Evolutionary conservation across 2,888 invertebrate genomes (phyloP), one percentile per base, ranked within the genome.

Genomic region (Agriotes lineatus): DNA sequence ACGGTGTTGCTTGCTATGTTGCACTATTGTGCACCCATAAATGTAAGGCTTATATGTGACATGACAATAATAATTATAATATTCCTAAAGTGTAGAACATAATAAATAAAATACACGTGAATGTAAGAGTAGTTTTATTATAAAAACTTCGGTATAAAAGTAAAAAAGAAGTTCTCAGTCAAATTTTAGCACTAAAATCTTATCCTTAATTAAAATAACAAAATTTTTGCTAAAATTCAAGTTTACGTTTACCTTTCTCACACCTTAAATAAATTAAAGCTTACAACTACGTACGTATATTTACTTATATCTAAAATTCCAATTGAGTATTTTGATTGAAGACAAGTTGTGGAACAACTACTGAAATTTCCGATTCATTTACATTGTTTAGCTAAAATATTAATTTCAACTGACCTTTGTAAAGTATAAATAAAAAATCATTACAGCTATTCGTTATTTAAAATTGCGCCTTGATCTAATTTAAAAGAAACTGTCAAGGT

Each of bases 401-500:
- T n/a, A n/a, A n/a, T n/a, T n/a, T n/a, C n/a, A n/a, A n/a, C n/a
- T n/a, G n/a, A n/a, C n/a, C n/a, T n/a, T n/a, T n/a, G n/a, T n/a
- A n/a, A n/a, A n/a, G n/a, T n/a, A n/a, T n/a, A n/a, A n/a, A n/a
- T n/a, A n/a, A n/a, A n/a, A n/a, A n/a, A n/a, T n/a, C n/a, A n/a
- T n/a, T n/a, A n/a, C n/a, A n/a, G n/a, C n/a, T n/a, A n/a, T n/a
- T n/a, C n/a, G n/a, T n/a, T n/a, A n/a, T n/a, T n/a, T n/a, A n/a
- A n/a, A n/a, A n/a, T n/a, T n/a, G n/a, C n/a, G n/a, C n/a, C n/a
- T n/a, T n/a, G n/a, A n/a, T n/a, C n/a, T n/a, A 25, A 42, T 14
- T 78, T 80, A 84, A 60, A 84, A 78, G 39, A 83, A 64, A 33
- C 75, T 80, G 65, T 90, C 90, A 58, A 88, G 85, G 75, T 89